Evolutionary conservation across 1,140 invertebrate species (phyloP), one percentile per base, ranked within the genome.

Genomic region (Protaetia brevitarsis): DNA sequence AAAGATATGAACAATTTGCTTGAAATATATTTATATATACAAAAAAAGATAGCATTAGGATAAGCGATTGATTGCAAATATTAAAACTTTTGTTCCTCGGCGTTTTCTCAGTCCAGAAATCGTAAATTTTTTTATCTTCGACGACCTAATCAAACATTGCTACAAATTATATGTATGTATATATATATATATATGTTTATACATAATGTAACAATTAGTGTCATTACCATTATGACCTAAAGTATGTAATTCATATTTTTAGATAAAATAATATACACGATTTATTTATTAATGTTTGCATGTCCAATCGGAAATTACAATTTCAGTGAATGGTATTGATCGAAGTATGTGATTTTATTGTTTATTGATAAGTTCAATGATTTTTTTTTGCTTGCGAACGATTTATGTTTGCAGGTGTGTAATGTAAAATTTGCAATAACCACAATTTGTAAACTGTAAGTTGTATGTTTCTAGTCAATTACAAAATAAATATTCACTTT

Each of bases 391-490:
- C 41, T 51, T 51, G 19, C 41, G 19, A 10, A 37, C 34, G 5
- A 7, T 37, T 51, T 51, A 10, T 51, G 41, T 51, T 51, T 19
- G 41, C 41, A 23, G 19, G 41, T 51, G 41, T 51, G 26, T n/a
- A 51, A 51, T 51, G 41, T 51, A 51, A 51, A 16, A 51, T 51
- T 51, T 51, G 41, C 41, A 31, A 59, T 31, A 59, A 29, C 16
- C 57, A 29, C 57, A 59, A 31, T 59, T 59, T 59, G 57, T 59
- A 59, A 59, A 59, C 57, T 59, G 19, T 59, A 29, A 29, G 19
- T 59, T 59, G 26, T 59, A 59, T 59, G 57, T 59, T 29, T 59
- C 57, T 59, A 59, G 57, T 59, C 57, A 59, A 59, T 59, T 59
- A 59, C 26, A 59, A n/a, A 59, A 59, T 59, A 59, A 59, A 59